A percentile compares a stretch with the other conserved stretches of the same genome.
phyloP scores from a whole-genome alignment of 2,888 invertebrate species.

The Cryptocheilus praepositus region DNA sequence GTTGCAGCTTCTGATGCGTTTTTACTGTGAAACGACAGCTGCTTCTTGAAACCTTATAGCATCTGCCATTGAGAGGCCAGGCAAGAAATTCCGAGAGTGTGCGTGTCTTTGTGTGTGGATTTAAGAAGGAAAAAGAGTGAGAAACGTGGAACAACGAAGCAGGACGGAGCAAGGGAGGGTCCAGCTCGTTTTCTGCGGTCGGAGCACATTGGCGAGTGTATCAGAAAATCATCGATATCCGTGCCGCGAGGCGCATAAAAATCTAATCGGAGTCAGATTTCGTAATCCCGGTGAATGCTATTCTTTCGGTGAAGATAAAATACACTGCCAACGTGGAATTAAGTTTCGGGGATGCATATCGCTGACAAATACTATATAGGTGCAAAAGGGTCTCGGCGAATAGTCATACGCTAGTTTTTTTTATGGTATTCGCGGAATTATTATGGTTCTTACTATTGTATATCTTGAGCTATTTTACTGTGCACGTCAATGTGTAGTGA shows the following conservation, averaged over 20 bases:
- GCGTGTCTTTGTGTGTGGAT: slow-evolving; percentile 24
- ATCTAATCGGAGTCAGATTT: slow-evolving; percentile 1
- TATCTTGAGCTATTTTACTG: too few relatives aligned
- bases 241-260: neutral
- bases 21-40: slow-evolving; percentile 46
- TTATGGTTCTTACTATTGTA: too few relatives aligned
- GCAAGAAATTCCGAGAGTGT: slow-evolving; percentile 28
- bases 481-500: too few relatives aligned
- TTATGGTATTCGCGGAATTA: too few relatives aligned
- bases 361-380: too few relatives aligned
- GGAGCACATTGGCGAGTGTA: neutral
- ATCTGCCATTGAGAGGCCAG: slow-evolving; percentile 32
- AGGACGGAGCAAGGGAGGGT: slow-evolving; percentile 1
- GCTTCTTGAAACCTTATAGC: slow-evolving; percentile 41
- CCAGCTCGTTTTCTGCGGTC: slow-evolving; percentile 5
- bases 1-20: slow-evolving; percentile 18
- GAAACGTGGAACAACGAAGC: neutral
- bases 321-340: too few relatives aligned
- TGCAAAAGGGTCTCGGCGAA: too few relatives aligned
- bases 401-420: too few relatives aligned
- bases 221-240: slow-evolving; percentile 1
- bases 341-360: too few relatives aligned
- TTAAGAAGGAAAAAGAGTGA: slow-evolving; percentile 36
- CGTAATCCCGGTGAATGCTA: neutral
- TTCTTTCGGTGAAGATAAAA: too few relatives aligned